Evolutionary conservation across 2,888 invertebrate genomes (phyloP).

Genomic region (Onthophagus sagittarius): DNA sequence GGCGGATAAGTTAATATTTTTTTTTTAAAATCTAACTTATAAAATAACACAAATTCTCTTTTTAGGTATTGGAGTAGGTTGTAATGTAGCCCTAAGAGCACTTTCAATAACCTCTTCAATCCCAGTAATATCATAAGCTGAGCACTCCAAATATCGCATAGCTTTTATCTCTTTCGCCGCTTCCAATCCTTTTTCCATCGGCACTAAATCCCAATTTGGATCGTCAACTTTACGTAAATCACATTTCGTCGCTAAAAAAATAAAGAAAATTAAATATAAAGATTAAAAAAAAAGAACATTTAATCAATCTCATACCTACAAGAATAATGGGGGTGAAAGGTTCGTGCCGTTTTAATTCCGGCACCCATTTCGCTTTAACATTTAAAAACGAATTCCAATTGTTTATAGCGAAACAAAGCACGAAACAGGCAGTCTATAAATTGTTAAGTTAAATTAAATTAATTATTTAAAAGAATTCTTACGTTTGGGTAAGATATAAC

Average conservation of each 20-base stretch:
- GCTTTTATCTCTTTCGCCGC: slow-evolving; percentile 58
- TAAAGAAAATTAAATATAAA: too few relatives aligned
- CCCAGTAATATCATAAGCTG: slow-evolving; percentile 41
- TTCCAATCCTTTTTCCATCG: slow-evolving; percentile 71
- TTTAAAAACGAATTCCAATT: slow-evolving; percentile 82
- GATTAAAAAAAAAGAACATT: too few relatives aligned
- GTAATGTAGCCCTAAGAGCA: not conserved
- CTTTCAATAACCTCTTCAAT: slow-evolving; percentile 35
- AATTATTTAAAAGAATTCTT: slow-evolving; percentile 37
- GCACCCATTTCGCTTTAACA: slow-evolving; percentile 82
- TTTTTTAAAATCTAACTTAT: too few relatives aligned
- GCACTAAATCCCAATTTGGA: slow-evolving; percentile 56
- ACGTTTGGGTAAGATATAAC: slow-evolving; percentile 87
- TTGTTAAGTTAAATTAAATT: slow-evolving; percentile 1
- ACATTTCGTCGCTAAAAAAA: slow-evolving; percentile 68
- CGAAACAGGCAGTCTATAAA: slow-evolving; percentile 80
- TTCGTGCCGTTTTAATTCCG: slow-evolving; percentile 82
- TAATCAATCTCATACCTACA: slow-evolving; percentile 82
- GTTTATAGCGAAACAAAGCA: slow-evolving; percentile 84
- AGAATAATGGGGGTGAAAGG: slow-evolving; percentile 77
- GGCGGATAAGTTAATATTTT: too few relatives aligned
- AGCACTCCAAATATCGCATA: slow-evolving; percentile 43
- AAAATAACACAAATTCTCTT: not conserved
- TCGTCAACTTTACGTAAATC: slow-evolving; percentile 62
- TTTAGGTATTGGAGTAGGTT: not conserved